Percentiles rank a stretch among this genome's conserved stretches.
These are phyloP conservation scores for Typhlomys cinereus DNA, from an alignment of 2,113 vertebrate genomes.

Conservation along the genomic window DNA sequence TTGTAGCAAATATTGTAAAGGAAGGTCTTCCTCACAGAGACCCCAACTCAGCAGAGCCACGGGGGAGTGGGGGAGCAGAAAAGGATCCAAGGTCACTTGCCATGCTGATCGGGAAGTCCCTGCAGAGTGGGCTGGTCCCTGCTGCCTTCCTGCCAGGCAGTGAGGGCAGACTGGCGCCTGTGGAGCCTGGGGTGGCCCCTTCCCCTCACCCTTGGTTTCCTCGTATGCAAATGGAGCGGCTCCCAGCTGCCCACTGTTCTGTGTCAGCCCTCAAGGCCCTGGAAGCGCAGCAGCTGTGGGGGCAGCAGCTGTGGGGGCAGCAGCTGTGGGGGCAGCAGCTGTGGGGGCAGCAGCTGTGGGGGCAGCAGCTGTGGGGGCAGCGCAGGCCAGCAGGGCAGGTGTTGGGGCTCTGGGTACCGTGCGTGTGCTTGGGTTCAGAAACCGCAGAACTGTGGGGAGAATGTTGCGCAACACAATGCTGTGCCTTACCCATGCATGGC, in stretches of 20 bases:
- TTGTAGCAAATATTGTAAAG: too few species aligned
- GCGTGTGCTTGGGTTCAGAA: background rate
- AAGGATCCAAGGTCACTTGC: background rate
- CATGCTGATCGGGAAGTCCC: background rate
- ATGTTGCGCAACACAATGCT: background rate
- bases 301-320: background rate
- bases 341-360: background rate
- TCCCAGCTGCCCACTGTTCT: background rate
- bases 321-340: background rate
- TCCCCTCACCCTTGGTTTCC: background rate
- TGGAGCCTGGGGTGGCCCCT: background rate
- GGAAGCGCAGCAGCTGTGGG: background rate
- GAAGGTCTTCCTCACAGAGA: too few species aligned
- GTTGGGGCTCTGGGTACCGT: background rate
- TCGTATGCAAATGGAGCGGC: background rate
- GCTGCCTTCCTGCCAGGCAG: background rate
- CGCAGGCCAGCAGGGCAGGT: background rate
- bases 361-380: background rate
- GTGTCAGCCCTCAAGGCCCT: background rate
- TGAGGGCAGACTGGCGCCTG: background rate
- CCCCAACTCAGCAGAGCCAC: background rate
- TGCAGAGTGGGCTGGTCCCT: background rate
- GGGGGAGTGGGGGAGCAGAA: background rate
- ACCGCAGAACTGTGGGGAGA: background rate
- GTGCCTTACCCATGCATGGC: fast-evolving